phyloP scores from a whole-genome alignment of 2,113 vertebrate species.

The Orycteropus afer region DNA sequence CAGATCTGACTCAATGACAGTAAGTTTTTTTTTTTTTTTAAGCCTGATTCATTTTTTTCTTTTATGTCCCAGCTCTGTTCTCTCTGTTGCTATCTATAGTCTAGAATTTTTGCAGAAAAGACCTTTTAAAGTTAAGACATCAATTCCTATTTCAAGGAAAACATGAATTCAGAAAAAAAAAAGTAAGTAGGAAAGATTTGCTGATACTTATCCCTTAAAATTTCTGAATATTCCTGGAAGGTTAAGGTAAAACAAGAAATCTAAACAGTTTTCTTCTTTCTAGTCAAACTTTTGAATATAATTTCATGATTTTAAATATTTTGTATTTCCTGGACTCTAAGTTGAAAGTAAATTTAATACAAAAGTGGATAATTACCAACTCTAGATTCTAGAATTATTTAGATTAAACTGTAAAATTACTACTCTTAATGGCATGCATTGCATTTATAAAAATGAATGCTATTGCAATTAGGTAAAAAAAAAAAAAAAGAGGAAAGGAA shows the following conservation, averaged over 20 bases:
- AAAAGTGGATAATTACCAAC: not conserved
- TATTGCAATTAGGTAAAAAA: not conserved
- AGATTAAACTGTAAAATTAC: not conserved
- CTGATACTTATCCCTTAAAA: not conserved
- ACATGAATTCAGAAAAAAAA: not conserved
- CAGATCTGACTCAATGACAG: too few species aligned
- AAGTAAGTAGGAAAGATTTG: not conserved
- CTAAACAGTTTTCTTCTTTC: not conserved
- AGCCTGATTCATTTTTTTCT: too few species aligned
- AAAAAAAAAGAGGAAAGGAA: not conserved
- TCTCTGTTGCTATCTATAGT: not conserved
- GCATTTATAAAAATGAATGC: not conserved
- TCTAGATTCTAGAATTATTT: not conserved
- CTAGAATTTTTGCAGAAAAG: not conserved
- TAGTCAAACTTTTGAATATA: not conserved
- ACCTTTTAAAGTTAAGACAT: not conserved
- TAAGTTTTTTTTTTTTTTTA: too few species aligned
- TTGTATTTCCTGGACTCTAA: not conserved
- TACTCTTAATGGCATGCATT: not conserved
- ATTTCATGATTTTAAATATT: slow-evolving; percentile 14
- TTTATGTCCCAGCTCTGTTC: not conserved
- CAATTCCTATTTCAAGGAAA: slow-evolving; percentile 19
- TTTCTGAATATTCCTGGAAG: not conserved
- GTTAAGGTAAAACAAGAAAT: not conserved
- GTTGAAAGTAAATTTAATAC: slow-evolving; percentile 4